A percentile compares a stretch with the other conserved stretches of the same genome.
phyloP scores from a whole-genome alignment of 2,797 vertebrate species.

The Pithecia hirsuta region DNA sequence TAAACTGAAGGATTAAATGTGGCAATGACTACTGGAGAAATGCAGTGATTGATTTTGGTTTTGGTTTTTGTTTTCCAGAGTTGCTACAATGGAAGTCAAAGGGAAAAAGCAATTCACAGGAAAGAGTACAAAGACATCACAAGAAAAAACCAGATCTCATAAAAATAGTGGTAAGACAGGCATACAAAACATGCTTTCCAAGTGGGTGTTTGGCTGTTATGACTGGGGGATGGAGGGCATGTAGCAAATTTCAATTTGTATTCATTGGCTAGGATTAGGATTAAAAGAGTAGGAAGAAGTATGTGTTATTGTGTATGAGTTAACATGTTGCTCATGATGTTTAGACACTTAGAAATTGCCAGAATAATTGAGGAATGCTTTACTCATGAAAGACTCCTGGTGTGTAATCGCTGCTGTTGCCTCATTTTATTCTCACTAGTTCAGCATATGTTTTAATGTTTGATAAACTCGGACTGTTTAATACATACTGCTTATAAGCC shows the following conservation, averaged over 20 bases:
- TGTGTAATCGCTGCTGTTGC: background rate
- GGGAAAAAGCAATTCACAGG: conserved; percentile 76
- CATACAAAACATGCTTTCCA: fast-evolving
- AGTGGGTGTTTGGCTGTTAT: background rate
- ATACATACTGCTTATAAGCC: background rate
- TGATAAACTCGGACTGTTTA: background rate
- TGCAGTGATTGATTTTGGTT: background rate
- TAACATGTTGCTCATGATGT: background rate
- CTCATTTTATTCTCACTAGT: background rate
- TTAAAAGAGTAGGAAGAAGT: background rate
- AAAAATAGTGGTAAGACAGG: conserved; percentile 78
- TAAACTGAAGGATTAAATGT: background rate
- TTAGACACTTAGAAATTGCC: background rate
- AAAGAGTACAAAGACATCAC: conserved; percentile 65
- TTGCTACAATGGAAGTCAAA: conserved; percentile 80
- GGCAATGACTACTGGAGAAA: background rate
- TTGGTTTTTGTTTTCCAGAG: conserved; percentile 62
- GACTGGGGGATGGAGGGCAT: background rate
- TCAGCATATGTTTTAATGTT: background rate
- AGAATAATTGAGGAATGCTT: background rate
- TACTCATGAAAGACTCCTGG: background rate
- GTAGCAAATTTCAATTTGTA: background rate
- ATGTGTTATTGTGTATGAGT: background rate
- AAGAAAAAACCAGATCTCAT: conserved; percentile 75
- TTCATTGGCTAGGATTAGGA: background rate